A percentile compares a stretch with the other conserved stretches of the same genome.
Conservation (phyloP, 2,797 vertebrate species). For the Neosilurus hyrtlii region DNA sequence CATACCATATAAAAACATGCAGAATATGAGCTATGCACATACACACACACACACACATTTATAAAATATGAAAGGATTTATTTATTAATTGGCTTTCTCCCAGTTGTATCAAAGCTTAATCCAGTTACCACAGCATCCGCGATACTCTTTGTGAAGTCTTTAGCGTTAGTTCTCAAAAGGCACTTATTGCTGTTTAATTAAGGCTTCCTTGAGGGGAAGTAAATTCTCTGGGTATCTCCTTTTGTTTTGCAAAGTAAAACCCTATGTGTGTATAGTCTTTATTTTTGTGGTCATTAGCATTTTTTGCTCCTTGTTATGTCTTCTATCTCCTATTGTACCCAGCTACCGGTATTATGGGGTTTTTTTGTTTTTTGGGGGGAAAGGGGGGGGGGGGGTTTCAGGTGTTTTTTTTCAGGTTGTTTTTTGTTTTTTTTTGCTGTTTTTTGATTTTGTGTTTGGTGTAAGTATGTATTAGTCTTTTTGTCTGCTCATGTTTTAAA, state of each 20-base stretch:
- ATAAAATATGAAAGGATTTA: background rate
- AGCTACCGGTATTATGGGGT: background rate
- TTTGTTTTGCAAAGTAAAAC: background rate
- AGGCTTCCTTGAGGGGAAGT: background rate
- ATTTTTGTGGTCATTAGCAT: background rate
- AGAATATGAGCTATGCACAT: background rate
- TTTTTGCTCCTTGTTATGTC: background rate
- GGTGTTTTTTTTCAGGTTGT: too few species aligned
- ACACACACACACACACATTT: too few species aligned
- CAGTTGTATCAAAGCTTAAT: background rate
- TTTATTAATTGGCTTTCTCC: conserved; percentile 2
- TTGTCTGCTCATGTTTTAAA: background rate
- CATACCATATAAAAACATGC: background rate
- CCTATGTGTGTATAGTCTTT: background rate
- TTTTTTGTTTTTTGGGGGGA: too few species aligned
- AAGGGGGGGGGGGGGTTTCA: too few species aligned
- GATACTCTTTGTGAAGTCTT: background rate
- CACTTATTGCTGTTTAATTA: background rate
- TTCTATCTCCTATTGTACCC: background rate
- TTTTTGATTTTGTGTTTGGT: background rate
- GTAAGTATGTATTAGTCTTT: background rate
- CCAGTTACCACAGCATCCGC: background rate
- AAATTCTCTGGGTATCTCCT: background rate
- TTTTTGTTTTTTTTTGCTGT: background rate
- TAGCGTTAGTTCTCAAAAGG: background rate